phyloP scores from a whole-genome alignment of 1,140 invertebrate genomes.

The Pseudobourletiella spinata region DNA sequence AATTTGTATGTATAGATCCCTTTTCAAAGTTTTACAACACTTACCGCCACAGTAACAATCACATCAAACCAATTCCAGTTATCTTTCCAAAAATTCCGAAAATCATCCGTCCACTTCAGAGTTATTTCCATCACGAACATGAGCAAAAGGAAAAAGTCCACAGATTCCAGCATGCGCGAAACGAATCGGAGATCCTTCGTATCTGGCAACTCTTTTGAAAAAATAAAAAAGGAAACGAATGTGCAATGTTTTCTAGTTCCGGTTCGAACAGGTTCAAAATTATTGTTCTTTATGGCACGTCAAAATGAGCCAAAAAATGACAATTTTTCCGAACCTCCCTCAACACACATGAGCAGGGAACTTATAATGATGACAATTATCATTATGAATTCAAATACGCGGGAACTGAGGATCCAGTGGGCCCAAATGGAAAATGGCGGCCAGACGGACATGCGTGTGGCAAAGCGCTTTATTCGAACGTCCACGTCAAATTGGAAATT shows the following conservation, averaged over 20 bases:
- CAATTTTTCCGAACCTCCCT: constrained; percentile 6
- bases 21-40: too few relatives aligned
- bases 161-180: constrained; percentile 10
- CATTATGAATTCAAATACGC: constrained; percentile 17
- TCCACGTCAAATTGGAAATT: constrained; percentile 3
- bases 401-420: constrained; percentile 20
- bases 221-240: neutral
- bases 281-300: too few relatives aligned
- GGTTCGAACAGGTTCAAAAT: neutral
- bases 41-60: constrained; percentile 19
- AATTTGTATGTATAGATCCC: too few relatives aligned
- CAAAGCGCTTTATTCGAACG: constrained; percentile 19
- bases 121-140: constrained; percentile 37
- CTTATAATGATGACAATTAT: constrained; percentile 23
- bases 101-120: constrained; percentile 38
- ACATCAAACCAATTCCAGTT: constrained; percentile 34
- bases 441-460: constrained; percentile 19
- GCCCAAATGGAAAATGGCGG: constrained; percentile 26
- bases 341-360: constrained; percentile 18
- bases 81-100: constrained; percentile 37
- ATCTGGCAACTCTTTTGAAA: constrained; percentile 6
- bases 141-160: constrained; percentile 37
- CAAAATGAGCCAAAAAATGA: too few relatives aligned
- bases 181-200: neutral
- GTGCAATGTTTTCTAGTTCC: neutral